Evolutionary conservation across 1,140 invertebrate genomes (phyloP).

Genomic region (Sitophilus oryzae): DNA sequence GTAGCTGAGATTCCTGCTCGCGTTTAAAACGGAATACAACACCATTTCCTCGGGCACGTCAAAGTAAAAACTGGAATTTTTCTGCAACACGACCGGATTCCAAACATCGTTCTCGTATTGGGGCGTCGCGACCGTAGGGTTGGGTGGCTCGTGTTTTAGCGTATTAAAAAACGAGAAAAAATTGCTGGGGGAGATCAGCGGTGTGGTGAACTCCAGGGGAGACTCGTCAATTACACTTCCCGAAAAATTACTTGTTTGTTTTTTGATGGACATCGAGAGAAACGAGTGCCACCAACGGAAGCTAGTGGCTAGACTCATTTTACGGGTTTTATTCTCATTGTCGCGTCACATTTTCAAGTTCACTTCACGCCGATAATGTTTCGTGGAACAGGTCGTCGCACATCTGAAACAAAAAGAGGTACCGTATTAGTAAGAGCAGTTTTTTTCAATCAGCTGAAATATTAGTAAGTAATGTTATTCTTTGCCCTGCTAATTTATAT

Average conservation of each 20-base stretch:
- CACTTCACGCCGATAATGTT: neutral
- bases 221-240: constrained; percentile 2
- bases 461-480: too few species aligned
- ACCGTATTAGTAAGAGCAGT: too few species aligned
- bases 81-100: constrained; percentile 28
- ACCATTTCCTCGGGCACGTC: constrained; percentile 23
- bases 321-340: constrained; percentile 17
- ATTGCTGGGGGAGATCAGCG: constrained; percentile 10
- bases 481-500: too few species aligned
- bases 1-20: constrained; percentile 7
- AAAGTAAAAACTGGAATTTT: constrained; percentile 30
- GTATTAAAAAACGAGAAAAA: constrained; percentile 20
- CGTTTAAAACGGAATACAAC: constrained; percentile 12
- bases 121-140: neutral
- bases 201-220: neutral
- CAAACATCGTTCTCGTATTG: constrained; percentile 28
- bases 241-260: constrained; percentile 12
- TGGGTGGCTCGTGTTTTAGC: constrained; percentile 4
- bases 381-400: constrained; percentile 5
- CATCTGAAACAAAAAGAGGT: constrained; percentile 19
- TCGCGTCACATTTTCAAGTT: neutral
- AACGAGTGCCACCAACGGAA: constrained; percentile 33
- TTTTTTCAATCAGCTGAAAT: too few species aligned
- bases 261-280: constrained; percentile 26
- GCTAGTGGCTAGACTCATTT: constrained; percentile 29